These are phyloP conservation scores for Monopis laevigella DNA, from an alignment of 2,888 invertebrate species.

Conservation along the genomic window DNA sequence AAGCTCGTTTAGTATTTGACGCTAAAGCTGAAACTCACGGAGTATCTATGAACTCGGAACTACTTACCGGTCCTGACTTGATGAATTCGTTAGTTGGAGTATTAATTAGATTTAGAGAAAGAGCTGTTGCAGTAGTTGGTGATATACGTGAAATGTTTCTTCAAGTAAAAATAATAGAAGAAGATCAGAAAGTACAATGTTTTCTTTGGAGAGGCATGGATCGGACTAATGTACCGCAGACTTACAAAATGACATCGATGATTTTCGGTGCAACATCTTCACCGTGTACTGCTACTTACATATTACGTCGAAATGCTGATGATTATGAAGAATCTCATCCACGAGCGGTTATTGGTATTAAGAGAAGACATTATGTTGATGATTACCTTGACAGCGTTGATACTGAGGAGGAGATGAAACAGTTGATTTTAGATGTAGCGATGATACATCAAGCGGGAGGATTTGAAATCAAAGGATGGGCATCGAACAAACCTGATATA, in stretches of 20 bases:
- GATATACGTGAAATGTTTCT: conserved; percentile 23
- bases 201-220: conserved; percentile 10
- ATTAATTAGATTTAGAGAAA: conserved; percentile 19
- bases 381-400: not conserved
- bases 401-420: not conserved
- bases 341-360: no score
- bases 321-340: no score
- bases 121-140: conserved; percentile 17
- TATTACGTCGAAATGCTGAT: no score
- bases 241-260: conserved; percentile 1
- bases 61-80: conserved; percentile 19
- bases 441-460: no score
- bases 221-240: not conserved
- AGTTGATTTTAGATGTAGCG: not conserved
- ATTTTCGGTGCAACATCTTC: no score
- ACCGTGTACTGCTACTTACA: no score
- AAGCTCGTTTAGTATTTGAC: conserved; percentile 13
- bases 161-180: conserved; percentile 15
- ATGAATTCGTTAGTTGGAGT: conserved; percentile 20
- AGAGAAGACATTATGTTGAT: no score
- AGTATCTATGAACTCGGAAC: conserved; percentile 7
- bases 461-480: no score
- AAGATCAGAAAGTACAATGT: conserved; percentile 18
- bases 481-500: not conserved
- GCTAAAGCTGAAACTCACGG: conserved; percentile 11